Percentiles rank a stretch among this genome's conserved stretches.
Conservation (phyloP, 2,888 invertebrate species). For the Volucella zonaria region DNA sequence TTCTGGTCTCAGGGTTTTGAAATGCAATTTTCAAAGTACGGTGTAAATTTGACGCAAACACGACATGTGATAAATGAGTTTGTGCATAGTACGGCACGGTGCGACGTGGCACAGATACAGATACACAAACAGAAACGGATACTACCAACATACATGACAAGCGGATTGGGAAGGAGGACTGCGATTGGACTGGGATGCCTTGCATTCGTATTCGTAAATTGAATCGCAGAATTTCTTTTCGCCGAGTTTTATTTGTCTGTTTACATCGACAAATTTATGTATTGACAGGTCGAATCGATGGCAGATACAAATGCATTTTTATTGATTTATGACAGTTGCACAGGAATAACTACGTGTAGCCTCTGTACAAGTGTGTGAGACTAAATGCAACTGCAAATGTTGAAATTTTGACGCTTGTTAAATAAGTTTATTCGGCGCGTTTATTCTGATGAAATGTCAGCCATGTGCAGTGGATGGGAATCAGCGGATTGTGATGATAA, state of each 20-base stretch:
- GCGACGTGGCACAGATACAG: conserved; percentile 21
- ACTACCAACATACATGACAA: not conserved
- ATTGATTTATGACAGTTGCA: conserved; percentile 59
- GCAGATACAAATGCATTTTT: conserved; percentile 54
- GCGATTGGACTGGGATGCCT: not conserved
- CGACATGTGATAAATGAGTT: conserved; percentile 69
- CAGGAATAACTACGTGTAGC: not conserved
- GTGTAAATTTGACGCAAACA: conserved; percentile 67
- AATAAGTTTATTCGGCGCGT: conserved; percentile 15
- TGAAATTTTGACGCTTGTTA: conserved; percentile 5
- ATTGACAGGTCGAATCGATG: conserved; percentile 46
- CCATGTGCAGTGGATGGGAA: not conserved
- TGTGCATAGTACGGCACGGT: conserved; percentile 18
- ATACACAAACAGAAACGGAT: not conserved
- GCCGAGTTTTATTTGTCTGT: not conserved
- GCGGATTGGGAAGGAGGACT: not conserved
- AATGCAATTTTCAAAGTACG: conserved; percentile 64
- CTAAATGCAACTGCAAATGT: not conserved
- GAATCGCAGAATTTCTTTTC: conserved; percentile 2
- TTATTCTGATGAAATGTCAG: not conserved
- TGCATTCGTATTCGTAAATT: conserved; percentile 1
- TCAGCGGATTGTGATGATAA: not conserved
- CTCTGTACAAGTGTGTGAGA: no score
- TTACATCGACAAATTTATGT: conserved; percentile 39
- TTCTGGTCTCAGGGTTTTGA: conserved; percentile 44